These are phyloP conservation scores for Staurois parvus DNA, from an alignment of 2,797 vertebrate genomes.

Conservation along the genomic window DNA sequence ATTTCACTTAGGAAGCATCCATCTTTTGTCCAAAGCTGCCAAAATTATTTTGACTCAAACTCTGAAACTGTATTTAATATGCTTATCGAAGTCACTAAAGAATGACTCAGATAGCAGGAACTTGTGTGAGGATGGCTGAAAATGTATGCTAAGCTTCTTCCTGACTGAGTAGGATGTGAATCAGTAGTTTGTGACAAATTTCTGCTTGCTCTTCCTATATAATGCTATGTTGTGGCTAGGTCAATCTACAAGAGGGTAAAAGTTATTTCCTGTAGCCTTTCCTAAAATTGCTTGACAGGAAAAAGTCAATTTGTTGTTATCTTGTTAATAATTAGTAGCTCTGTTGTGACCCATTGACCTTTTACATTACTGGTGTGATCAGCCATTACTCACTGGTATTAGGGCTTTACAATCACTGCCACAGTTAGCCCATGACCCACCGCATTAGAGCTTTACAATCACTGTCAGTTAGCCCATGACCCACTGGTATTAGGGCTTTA, in stretches of 20 bases:
- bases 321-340: neutral
- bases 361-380: neutral
- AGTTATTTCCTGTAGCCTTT: neutral
- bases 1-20: neutral
- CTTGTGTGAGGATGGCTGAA: neutral
- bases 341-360: neutral
- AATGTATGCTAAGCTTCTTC: neutral
- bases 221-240: neutral
- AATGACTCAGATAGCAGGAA: conserved; percentile 13
- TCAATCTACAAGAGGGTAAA: neutral
- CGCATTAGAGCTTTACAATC: no score
- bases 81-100: neutral
- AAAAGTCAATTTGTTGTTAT: neutral
- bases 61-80: neutral
- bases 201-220: conserved; percentile 6
- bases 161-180: conserved; percentile 25
- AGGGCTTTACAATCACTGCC: no score
- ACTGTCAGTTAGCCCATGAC: no score
- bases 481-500: no score
- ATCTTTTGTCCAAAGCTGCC: neutral
- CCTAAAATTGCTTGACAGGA: neutral
- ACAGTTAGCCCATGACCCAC: no score
- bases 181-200: neutral
- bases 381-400: neutral
- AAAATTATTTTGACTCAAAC: neutral